Evolutionary conservation across 2,797 vertebrate species (phyloP).

Genomic region (Cygnus olor): DNA sequence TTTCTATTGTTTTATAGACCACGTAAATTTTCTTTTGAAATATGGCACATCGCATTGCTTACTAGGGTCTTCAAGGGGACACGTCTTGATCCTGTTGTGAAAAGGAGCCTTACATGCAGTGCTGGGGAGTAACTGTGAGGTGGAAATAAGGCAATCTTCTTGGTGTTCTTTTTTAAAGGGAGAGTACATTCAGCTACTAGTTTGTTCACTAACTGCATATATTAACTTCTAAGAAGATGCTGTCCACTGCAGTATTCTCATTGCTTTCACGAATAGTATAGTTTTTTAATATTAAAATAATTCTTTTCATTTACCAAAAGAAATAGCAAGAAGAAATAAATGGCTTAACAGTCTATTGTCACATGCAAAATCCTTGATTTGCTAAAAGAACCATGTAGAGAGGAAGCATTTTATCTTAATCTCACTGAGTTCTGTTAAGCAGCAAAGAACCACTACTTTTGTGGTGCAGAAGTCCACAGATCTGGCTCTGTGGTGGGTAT

Average conservation of each 20-base stretch:
- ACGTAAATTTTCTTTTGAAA: neutral
- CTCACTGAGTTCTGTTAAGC: conserved; percentile 37
- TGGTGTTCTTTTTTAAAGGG: neutral
- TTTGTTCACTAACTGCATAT: neutral
- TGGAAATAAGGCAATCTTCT: neutral
- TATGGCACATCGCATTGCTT: neutral
- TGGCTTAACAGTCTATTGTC: conserved; percentile 15
- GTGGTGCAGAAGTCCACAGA: conserved; percentile 55
- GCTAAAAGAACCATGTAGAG: conserved; percentile 27
- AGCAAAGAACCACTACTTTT: conserved; percentile 57
- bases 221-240: conserved; percentile 25
- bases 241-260: neutral
- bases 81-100: neutral
- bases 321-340: conserved; percentile 24
- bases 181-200: neutral
- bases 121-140: neutral
- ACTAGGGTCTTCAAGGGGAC: neutral
- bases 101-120: neutral
- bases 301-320: conserved; percentile 24
- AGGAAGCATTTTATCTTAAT: conserved; percentile 62
- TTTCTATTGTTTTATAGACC: neutral
- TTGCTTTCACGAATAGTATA: neutral
- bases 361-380: conserved; percentile 55
- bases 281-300: conserved; percentile 7
- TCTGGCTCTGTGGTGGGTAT: conserved; percentile 60